Conservation (phyloP, 2,113 vertebrate genomes). For the Colaptes auratus region DNA sequence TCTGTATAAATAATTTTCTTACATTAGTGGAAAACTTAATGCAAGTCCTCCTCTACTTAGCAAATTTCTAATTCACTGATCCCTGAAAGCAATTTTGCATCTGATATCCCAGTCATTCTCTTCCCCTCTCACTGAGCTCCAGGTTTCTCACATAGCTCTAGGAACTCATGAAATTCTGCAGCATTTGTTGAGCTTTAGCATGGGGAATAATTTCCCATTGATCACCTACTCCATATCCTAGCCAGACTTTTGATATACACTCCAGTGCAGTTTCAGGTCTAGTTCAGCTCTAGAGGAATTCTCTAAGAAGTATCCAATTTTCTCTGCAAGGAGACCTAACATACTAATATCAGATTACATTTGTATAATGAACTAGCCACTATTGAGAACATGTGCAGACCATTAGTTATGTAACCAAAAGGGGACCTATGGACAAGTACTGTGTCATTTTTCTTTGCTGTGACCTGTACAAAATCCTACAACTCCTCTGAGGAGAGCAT, state of each 20-base stretch:
- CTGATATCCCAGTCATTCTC: neutral
- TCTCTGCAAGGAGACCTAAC: neutral
- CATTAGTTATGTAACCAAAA: neutral
- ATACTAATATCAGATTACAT: neutral
- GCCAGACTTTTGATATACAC: neutral
- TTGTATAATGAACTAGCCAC: neutral
- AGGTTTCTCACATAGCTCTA: neutral
- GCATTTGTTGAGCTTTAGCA: neutral
- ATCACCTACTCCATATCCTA: neutral
- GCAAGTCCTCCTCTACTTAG: neutral
- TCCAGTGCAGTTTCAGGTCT: neutral
- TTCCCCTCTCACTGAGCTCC: neutral
- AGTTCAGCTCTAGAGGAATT: neutral
- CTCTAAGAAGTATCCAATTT: neutral
- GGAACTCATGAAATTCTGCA: neutral
- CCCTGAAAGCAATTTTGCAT: conserved; percentile 36
- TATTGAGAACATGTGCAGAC: neutral
- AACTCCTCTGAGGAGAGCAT: neutral
- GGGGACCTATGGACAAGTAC: neutral
- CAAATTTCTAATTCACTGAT: neutral
- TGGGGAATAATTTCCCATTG: neutral
- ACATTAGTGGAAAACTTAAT: conserved; percentile 37
- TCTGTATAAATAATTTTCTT: conserved; percentile 21
- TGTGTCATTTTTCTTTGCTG: neutral
- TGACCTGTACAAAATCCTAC: neutral